Percentiles rank a stretch among this genome's conserved stretches.
phyloP scores from a whole-genome alignment of 2,113 vertebrate species.

The Scytalopus superciliaris region DNA sequence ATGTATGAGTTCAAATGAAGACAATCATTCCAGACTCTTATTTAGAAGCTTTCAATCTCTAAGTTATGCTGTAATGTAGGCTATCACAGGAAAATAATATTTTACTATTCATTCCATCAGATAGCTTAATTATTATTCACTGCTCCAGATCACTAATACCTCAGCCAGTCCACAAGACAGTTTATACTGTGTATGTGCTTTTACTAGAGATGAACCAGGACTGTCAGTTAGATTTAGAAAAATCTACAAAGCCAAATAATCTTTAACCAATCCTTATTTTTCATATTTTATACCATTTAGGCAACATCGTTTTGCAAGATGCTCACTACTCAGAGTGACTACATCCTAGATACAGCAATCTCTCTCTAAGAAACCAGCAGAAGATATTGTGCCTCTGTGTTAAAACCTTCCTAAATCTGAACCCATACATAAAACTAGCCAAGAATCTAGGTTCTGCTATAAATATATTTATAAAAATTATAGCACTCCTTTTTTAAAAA shows the following conservation, averaged over 20 bases:
- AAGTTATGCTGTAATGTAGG: background rate
- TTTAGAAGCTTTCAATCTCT: background rate
- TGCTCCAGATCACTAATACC: background rate
- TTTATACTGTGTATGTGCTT: background rate
- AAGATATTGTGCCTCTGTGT: background rate
- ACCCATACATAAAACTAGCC: background rate
- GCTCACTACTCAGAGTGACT: background rate
- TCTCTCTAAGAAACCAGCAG: background rate
- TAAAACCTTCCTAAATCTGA: background rate
- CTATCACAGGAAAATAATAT: background rate
- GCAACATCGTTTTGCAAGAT: background rate
- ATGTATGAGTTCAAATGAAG: background rate
- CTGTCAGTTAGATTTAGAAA: background rate
- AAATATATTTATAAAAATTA: background rate
- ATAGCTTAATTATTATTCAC: background rate
- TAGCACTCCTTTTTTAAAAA: background rate
- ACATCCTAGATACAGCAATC: background rate
- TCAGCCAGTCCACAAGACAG: background rate
- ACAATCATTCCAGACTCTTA: background rate
- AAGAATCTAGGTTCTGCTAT: background rate
- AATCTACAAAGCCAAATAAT: background rate
- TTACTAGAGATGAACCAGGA: background rate
- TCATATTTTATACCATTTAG: background rate
- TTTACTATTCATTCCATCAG: background rate
- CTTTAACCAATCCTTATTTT: background rate